phyloP scores from a whole-genome alignment of 2,113 vertebrate species.

The Tinamus guttatus region DNA sequence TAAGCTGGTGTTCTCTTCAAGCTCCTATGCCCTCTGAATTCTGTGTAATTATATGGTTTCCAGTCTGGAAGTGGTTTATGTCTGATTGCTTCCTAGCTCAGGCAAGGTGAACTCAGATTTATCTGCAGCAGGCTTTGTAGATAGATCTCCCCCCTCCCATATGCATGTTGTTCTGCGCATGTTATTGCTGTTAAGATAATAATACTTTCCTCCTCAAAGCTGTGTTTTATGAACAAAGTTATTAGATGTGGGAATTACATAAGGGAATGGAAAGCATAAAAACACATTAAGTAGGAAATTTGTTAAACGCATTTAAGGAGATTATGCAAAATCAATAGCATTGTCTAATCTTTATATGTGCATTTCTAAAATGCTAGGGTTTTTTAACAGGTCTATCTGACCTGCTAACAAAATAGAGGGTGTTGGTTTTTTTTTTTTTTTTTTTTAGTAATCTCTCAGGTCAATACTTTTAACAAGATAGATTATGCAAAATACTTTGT shows the following conservation, averaged over 20 bases:
- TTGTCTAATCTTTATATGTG: not conserved
- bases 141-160: not conserved
- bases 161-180: not conserved
- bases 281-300: not conserved
- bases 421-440: too few species aligned
- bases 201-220: not conserved
- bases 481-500: not conserved
- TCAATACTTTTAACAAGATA: not conserved
- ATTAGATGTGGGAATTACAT: not conserved
- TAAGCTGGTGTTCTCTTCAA: not conserved
- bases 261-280: not conserved
- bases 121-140: not conserved
- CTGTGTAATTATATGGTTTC: not conserved
- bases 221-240: not conserved
- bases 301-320: not conserved
- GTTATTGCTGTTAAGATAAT: not conserved
- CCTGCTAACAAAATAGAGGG: not conserved
- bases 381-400: not conserved
- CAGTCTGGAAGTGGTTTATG: not conserved
- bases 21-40: not conserved
- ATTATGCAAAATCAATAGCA: not conserved
- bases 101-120: not conserved
- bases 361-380: not conserved
- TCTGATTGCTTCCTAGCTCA: not conserved
- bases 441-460: not conserved